Conservation (phyloP, 2,888 invertebrate genomes). For the Vesta saturnalis region DNA sequence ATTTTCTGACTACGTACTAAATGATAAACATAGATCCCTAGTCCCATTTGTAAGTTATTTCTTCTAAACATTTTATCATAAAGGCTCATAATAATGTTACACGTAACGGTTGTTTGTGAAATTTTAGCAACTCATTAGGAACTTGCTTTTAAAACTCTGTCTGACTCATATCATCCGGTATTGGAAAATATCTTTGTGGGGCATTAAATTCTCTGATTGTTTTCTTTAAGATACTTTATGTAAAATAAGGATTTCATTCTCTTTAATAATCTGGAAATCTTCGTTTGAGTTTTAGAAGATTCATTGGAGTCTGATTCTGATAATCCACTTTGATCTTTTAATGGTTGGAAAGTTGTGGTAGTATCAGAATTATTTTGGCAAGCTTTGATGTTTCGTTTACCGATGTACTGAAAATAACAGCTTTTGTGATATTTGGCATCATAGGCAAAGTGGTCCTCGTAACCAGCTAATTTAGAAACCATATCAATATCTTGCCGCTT, state of each 20-base stretch:
- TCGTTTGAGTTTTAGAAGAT: background rate
- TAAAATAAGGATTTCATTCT: background rate
- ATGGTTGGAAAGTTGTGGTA: background rate
- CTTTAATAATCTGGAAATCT: background rate
- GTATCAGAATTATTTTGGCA: background rate
- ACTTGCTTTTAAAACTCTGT: background rate
- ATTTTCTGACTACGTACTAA: too few relatives aligned
- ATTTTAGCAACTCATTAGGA: background rate
- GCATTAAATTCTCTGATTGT: background rate
- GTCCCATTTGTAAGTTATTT: too few relatives aligned
- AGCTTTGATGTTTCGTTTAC: conserved; percentile 23
- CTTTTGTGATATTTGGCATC: conserved; percentile 36
- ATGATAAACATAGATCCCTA: too few relatives aligned
- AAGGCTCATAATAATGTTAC: background rate
- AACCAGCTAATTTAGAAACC: conserved; percentile 27
- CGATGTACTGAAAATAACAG: conserved; percentile 30
- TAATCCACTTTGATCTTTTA: background rate
- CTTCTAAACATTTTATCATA: background rate
- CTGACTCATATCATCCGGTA: background rate
- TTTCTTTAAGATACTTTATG: background rate
- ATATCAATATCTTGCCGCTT: conserved; percentile 30
- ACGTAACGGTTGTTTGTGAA: background rate
- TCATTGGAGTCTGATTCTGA: too few relatives aligned
- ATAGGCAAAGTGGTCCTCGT: conserved; percentile 32
- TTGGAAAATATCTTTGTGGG: background rate